Evolutionary conservation across 1,140 invertebrate species (phyloP), one percentile per base, ranked within the genome.

Genomic region (Drosophila ogumai): DNA sequence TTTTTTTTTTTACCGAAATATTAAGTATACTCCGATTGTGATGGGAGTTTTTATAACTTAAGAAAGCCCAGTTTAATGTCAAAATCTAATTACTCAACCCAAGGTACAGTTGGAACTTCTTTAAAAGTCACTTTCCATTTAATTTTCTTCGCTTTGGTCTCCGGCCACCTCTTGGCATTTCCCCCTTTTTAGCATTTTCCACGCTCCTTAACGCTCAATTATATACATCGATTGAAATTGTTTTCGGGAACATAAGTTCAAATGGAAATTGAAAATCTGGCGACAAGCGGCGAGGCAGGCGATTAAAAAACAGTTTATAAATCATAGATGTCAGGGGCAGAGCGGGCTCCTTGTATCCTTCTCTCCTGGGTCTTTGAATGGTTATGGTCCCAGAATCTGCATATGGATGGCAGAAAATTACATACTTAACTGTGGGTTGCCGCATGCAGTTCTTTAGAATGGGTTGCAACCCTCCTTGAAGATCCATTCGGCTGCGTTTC

Each of bases 251-350:
- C 19, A 32, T 40, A 58, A 54, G 31, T 49, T 71, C 15, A 56
- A 61, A 76, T 69, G 44, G 8, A 47, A 67, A 68, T 71, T 57
- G 31, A 57, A 75, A 75, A 43, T 50, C 36, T 2, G 44, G 9
- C 44, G 52, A 71, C 66, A 49, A 71, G 68, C 68, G 12, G 41
- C 46, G 63, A 36, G 19, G 36, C 32, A 65, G 57, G 47, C 81
- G 81, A 80, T 84, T 84, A 72, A 76, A 69, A 74, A 86, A 85
- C 77, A 77, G 81, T 85, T 85, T 85, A 86, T 85, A 86, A 85
- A 85, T 85, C 82, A 85, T 77, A 56, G 81, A 72, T 69, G 63
- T 80, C 81, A 50, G 57, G 25, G 49, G 54, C 49, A 56, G 58
- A 49, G 22, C 22, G 25, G 3, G 52, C 34, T 55, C 13, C 28